phyloP scores from a whole-genome alignment of 2,888 invertebrate genomes.

The Nomada fucata region DNA sequence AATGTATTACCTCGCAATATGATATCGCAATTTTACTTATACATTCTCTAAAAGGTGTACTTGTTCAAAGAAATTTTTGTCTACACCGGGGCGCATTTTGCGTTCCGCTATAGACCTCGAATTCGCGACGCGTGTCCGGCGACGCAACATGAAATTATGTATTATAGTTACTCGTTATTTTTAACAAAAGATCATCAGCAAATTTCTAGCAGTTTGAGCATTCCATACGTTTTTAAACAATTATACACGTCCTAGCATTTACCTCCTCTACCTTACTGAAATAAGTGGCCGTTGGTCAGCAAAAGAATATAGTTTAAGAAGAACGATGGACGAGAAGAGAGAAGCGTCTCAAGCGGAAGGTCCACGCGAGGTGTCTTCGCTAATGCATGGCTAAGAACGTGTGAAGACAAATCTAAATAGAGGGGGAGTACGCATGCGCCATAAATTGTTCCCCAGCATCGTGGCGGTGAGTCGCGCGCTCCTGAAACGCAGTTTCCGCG shows the following conservation, averaged over 20 bases:
- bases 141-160: not conserved
- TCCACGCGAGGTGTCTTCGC: not conserved
- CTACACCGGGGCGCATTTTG: not conserved
- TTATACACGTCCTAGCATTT: too few relatives aligned
- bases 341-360: slow-evolving; percentile 16
- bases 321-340: not conserved
- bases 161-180: not conserved
- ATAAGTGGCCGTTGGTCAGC: too few relatives aligned
- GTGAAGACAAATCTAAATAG: slow-evolving; percentile 41
- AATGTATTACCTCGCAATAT: slow-evolving; percentile 73
- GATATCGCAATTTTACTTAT: slow-evolving; percentile 77
- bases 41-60: slow-evolving; percentile 43
- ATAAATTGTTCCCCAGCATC: slow-evolving; percentile 52
- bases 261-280: too few relatives aligned
- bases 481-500: slow-evolving; percentile 83
- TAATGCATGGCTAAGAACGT: slow-evolving; percentile 35
- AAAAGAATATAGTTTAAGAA: not conserved
- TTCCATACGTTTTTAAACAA: too few relatives aligned
- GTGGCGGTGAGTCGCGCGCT: slow-evolving; percentile 69
- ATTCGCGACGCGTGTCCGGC: not conserved
- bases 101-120: not conserved
- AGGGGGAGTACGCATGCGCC: slow-evolving; percentile 76
- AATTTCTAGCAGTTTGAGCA: not conserved
- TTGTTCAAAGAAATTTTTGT: slow-evolving; percentile 1
- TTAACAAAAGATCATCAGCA: not conserved